Base-by-base conservation (phyloP, 2,888 invertebrate species). In the Melangyna quadrimaculata region DNA sequence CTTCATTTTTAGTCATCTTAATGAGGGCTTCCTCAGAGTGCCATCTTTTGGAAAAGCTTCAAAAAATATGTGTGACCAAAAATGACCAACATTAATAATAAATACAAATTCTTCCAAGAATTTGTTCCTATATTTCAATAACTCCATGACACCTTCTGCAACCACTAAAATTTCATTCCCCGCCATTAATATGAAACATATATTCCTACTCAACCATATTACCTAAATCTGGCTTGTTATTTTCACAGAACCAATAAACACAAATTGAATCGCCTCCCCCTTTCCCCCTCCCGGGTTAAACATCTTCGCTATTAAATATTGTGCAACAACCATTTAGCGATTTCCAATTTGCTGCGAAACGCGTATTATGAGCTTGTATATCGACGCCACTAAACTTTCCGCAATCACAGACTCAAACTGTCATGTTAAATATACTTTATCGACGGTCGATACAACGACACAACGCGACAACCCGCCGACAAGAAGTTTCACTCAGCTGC, bases 371-470 rank as follows among this genome's bases (percentile, higher is more conserved):
- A 59, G 72, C 71, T 27, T 70, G 57, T 65, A 67, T 43, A 53
- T 37, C 17, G 63, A 40, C 77, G 51, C 70, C 53, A 51, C 69
- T 67, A 71, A 72, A 82, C 35, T 69, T 53, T 22, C 65, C 67
- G 19, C 84, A 77, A 73, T 81, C 86, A 73, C 77, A 48, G 69
- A 35, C 22, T 14, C 17, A 29, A 80, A 43, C 81, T 86, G 86
- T 81, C 86, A 86, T 81, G 86, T 86, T 86, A 86, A 86, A 86
- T 81, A 86, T 81, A 73, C 57, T 86, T 86, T 86, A 86, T 86
- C 57, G 81, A 14, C 37, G 8, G 63, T 65, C 1, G 29, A 32
- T 17, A 32, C 55, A 24, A 32, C n/a, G 19, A 45, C 45, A 48
- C 32, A 32, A 12, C n/a, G 1, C 77, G 86, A 86, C 81, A 86